Base-by-base conservation (phyloP, 2,113 vertebrate genomes). In the Dicaeum eximium region DNA sequence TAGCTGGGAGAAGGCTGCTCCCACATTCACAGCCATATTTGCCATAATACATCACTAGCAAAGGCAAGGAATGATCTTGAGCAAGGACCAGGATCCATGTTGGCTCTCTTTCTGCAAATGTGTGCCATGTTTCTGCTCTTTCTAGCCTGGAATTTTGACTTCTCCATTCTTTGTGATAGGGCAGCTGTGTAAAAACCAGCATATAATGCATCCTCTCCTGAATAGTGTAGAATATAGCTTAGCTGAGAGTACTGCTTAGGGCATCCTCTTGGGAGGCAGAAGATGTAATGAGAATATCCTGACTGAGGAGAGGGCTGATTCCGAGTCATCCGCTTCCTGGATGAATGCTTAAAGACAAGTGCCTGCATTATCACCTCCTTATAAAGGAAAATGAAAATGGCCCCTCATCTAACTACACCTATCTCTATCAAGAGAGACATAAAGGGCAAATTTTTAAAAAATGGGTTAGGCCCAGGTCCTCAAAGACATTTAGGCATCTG, bases 401-500 rank as follows among this genome's bases (percentile, higher is more conserved):
- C 38, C 73, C 71, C 85, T 94, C 82, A 92, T 95, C 88, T 95
- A 93, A 90, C 93, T 80, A 81, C 58, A 90, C 86, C 95, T 94
- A 38, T 80, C 81, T 86, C 93, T 93, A 95, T 93, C 95, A 83
- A 90, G 88, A 88, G 67, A 96, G 91, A 90, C 82, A 95, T 88
- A 94, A 96, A 91, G 91, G 95, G 92, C 88, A 94, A 86, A 90
- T 90, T 96, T 95, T 95, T 80, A 24, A 94, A 92, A 97, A 95
- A 92, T 91, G 77, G 82, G 86, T 78, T 90, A 86, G 92, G 71
- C 20, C 75, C 65, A 84, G 80, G 88, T 86, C 92, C 94, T 97
- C 96, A 95, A 94, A 97, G 91, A 90, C 82, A 90, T 96, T 97
- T 97, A 97, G 95, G 88, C 42, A 0, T 90, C 95, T 94, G 95